phyloP scores from a whole-genome alignment of 2,113 vertebrate genomes.

The Chloebia gouldiae region DNA sequence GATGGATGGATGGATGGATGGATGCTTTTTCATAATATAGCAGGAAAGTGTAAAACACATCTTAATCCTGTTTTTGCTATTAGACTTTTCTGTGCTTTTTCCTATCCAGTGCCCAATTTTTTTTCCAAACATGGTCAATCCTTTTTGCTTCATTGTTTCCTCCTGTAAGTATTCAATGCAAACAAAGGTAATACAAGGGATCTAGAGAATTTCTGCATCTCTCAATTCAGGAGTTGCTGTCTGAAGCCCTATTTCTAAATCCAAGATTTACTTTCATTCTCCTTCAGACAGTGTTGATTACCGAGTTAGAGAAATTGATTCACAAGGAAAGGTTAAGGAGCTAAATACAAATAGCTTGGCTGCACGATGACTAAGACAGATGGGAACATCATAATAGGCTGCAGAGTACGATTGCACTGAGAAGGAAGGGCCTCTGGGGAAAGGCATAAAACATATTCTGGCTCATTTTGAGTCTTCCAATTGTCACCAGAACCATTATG shows the following conservation, averaged over 20 bases:
- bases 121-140: neutral
- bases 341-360: conserved; percentile 46
- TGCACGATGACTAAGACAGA: conserved; percentile 21
- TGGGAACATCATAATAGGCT: conserved; percentile 41
- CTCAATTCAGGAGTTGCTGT: neutral
- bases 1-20: neutral
- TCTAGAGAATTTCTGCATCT: neutral
- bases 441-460: conserved; percentile 41
- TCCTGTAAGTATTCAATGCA: neutral
- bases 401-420: neutral
- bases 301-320: conserved; percentile 11
- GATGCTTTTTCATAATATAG: neutral
- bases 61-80: neutral
- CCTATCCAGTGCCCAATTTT: neutral
- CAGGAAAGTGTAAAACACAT: neutral
- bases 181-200: neutral
- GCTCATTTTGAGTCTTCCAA: conserved; percentile 35
- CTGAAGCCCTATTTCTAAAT: neutral
- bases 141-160: neutral
- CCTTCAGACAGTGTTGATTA: conserved; percentile 30
- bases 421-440: conserved; percentile 32
- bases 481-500: conserved; percentile 34
- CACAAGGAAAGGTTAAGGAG: conserved; percentile 43
- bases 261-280: neutral
- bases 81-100: neutral